These are phyloP conservation scores for Taurulus bubalis DNA, from an alignment of 2,113 vertebrate genomes.

Conservation along the genomic window DNA sequence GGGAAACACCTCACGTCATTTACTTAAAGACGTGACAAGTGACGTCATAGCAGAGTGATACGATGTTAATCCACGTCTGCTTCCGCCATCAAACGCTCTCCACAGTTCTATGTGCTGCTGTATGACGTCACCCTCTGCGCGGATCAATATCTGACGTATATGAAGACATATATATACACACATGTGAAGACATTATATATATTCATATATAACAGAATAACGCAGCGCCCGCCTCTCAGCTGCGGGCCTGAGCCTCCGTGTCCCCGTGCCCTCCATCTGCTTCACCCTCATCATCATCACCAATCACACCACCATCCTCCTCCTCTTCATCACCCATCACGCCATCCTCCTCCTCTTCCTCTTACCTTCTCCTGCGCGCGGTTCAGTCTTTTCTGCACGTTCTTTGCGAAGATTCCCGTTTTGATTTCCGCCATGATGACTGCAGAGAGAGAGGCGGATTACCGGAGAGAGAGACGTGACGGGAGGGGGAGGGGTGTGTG, in stretches of 20 bases:
- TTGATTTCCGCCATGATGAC: constrained; percentile 98
- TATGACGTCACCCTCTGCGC: constrained; percentile 21
- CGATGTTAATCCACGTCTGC: background rate
- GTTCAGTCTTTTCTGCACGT: constrained; percentile 95
- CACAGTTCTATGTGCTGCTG: background rate
- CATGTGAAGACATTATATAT: too few species aligned
- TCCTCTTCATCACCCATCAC: background rate
- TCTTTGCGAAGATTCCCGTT: constrained; percentile 96
- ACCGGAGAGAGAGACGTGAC: constrained; percentile 14
- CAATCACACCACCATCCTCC: background rate
- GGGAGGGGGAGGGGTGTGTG: background rate
- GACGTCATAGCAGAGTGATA: constrained; percentile 29
- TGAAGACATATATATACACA: too few species aligned
- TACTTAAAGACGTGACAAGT: background rate
- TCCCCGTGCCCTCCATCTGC: constrained; percentile 5
- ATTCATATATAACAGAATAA: too few species aligned
- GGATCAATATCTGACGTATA: background rate
- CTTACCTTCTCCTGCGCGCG: constrained; percentile 96
- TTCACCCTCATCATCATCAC: too few species aligned
- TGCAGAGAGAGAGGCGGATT: constrained; percentile 46
- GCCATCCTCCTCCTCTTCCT: background rate
- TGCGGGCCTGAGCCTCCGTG: background rate
- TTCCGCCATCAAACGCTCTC: constrained; percentile 22
- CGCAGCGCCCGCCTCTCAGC: too few species aligned
- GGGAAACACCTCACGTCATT: background rate